Evolutionary conservation across 2,113 vertebrate species (phyloP).

Genomic region (Paraplagusia blochii): DNA sequence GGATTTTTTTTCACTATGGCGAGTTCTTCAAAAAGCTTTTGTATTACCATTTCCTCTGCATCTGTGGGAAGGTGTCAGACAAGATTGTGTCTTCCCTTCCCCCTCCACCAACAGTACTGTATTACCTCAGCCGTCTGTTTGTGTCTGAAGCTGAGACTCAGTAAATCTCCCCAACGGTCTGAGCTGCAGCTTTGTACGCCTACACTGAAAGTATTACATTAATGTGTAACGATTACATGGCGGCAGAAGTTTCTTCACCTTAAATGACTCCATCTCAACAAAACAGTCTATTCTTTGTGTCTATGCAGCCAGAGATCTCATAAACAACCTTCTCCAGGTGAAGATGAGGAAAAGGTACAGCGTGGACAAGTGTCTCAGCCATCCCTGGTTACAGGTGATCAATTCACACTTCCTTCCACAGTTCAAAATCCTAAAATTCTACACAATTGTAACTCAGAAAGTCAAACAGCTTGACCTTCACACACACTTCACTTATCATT

Average conservation of each 20-base stretch:
- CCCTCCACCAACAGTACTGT: constrained; percentile 53
- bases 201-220: constrained; percentile 3
- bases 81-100: no score
- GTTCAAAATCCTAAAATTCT: background rate
- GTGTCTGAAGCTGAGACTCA: constrained; percentile 30
- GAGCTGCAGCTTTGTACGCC: constrained; percentile 21
- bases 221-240: background rate
- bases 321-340: constrained; percentile 98
- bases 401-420: background rate
- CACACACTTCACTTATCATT: no score
- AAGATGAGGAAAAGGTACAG: constrained; percentile 99
- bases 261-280: background rate
- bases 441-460: background rate
- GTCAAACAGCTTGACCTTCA: background rate
- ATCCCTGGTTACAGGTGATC: constrained; percentile 95
- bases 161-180: constrained; percentile 24
- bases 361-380: constrained; percentile 97
- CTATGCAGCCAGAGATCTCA: constrained; percentile 90
- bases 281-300: constrained; percentile 4
- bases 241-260: background rate
- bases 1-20: no score
- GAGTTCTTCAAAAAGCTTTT: no score
- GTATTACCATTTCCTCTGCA: no score
- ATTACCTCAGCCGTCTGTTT: constrained; percentile 15
- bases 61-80: no score